These are phyloP conservation scores for Stercorarius parasiticus DNA, from an alignment of 2,113 vertebrate species.

Conservation along the genomic window DNA sequence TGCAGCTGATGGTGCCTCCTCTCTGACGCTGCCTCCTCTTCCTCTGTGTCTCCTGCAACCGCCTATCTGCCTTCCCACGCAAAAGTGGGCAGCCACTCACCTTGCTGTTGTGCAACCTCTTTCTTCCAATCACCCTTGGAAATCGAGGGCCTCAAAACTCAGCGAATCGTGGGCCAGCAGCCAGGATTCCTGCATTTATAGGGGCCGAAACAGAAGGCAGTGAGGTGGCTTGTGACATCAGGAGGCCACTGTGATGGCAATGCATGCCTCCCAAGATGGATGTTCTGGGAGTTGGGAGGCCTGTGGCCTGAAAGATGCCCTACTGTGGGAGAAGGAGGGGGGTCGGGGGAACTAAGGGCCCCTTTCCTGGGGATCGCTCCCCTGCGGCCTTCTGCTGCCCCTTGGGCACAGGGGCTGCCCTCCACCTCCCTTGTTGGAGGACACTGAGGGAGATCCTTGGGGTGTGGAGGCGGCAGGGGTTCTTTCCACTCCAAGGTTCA, in stretches of 20 bases:
- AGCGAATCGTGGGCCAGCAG: background rate
- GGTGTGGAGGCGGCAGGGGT: background rate
- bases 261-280: background rate
- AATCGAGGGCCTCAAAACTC: background rate
- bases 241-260: background rate
- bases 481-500: background rate
- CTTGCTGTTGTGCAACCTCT: background rate
- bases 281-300: background rate
- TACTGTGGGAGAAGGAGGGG: background rate
- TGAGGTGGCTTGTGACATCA: background rate
- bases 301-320: background rate
- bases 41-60: fast-evolving
- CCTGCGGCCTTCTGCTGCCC: background rate
- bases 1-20: background rate
- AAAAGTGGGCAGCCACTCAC: background rate
- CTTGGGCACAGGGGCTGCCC: background rate
- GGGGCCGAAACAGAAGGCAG: background rate
- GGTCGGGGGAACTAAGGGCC: background rate
- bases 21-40: background rate
- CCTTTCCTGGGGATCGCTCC: background rate
- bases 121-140: background rate
- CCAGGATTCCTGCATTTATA: background rate
- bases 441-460: fast-evolving
- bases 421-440: background rate
- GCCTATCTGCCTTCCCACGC: background rate